Evolutionary conservation across 1,140 invertebrate species (phyloP).

Genomic region (Drosophila sp.): DNA sequence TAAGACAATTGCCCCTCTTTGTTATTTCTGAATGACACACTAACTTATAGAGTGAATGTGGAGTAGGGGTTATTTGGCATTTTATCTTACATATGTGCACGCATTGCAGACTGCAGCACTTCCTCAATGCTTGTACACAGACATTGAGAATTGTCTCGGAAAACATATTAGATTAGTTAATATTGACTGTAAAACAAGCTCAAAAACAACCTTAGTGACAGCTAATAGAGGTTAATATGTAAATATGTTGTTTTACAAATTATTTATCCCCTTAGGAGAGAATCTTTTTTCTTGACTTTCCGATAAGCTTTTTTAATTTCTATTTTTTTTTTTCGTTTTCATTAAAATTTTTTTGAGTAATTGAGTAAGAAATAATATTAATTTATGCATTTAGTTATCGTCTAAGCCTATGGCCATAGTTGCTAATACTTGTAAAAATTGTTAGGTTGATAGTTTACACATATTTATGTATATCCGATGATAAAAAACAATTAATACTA

Average conservation of each 20-base stretch:
- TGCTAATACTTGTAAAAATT: too few relatives aligned
- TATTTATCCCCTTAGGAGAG: not conserved
- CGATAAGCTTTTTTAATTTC: too few relatives aligned
- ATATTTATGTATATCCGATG: too few relatives aligned
- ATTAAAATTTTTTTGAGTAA: too few relatives aligned
- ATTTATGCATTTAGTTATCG: too few relatives aligned
- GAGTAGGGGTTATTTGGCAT: constrained; percentile 28
- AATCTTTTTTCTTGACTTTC: not conserved
- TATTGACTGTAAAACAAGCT: not conserved
- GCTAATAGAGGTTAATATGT: not conserved
- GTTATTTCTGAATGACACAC: constrained; percentile 45
- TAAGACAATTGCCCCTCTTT: constrained; percentile 64
- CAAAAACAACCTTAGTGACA: not conserved
- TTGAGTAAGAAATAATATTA: too few relatives aligned
- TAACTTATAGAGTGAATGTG: constrained; percentile 36
- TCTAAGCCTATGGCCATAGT: too few relatives aligned
- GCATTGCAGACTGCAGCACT: constrained; percentile 47
- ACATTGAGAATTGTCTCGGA: constrained; percentile 57
- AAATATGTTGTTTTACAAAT: not conserved
- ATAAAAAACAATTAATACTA: too few relatives aligned
- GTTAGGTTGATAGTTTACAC: too few relatives aligned
- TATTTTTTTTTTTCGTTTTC: too few relatives aligned
- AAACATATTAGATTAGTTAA: not conserved
- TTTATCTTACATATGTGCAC: constrained; percentile 42
- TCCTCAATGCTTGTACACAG: constrained; percentile 58